A percentile compares a stretch with the other conserved stretches of the same genome.
Conservation (phyloP, 2,888 invertebrate species). For the Zootermopsis nevadensis region DNA sequence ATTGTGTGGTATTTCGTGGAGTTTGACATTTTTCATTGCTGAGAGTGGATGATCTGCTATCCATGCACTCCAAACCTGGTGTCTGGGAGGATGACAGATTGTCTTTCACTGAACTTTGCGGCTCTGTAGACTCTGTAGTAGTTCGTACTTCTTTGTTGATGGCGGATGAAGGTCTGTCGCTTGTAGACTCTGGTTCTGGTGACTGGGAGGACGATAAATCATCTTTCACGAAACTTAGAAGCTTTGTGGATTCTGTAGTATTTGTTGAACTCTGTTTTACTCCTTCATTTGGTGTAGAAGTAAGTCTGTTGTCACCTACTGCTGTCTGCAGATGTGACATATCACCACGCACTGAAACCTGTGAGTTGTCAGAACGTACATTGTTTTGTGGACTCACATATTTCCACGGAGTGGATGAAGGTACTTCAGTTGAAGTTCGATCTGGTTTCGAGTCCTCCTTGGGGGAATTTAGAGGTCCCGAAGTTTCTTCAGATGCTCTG, state of each 20-base stretch:
- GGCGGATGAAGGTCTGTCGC: not conserved
- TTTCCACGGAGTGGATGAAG: not conserved
- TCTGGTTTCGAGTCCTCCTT: not conserved
- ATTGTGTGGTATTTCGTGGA: not conserved
- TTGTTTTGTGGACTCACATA: too few species aligned
- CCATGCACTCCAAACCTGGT: not conserved
- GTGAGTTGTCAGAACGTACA: too few species aligned
- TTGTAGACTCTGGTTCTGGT: not conserved
- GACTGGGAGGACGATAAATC: slow-evolving; percentile 5
- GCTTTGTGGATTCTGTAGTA: not conserved
- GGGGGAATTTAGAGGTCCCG: not conserved
- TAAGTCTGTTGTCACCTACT: too few species aligned
- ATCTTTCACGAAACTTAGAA: not conserved
- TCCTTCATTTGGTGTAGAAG: not conserved
- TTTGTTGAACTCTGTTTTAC: not conserved
- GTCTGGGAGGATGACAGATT: slow-evolving; percentile 5
- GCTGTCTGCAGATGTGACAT: too few species aligned
- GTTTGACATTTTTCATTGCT: not conserved
- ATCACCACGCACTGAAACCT: too few species aligned
- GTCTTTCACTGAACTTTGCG: not conserved
- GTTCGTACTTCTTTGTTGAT: not conserved
- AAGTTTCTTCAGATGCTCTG: not conserved
- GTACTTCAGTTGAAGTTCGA: not conserved
- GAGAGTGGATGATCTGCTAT: not conserved
- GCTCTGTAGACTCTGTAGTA: not conserved